Conservation (phyloP, 2,888 invertebrate species). For the Chelonus formosanus region DNA sequence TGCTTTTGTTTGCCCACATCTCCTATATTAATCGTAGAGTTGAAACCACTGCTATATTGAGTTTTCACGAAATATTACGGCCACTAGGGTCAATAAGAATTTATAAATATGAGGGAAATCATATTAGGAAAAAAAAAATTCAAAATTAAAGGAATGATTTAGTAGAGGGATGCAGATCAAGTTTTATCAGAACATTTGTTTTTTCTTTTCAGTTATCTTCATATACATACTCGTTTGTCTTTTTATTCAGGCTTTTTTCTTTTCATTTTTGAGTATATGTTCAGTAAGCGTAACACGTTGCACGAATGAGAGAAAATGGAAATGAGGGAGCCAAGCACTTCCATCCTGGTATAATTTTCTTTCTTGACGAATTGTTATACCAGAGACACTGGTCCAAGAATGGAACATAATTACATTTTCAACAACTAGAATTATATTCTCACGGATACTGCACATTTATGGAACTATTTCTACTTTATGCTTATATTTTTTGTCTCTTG, state of each 20-base stretch:
- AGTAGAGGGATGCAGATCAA: constrained; percentile 32
- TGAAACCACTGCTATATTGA: constrained; percentile 31
- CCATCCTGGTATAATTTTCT: constrained; percentile 11
- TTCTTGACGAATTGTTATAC: constrained; percentile 11
- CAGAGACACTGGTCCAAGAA: background rate
- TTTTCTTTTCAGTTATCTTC: constrained; percentile 39
- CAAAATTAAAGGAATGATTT: constrained; percentile 29
- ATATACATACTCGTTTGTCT: constrained; percentile 29
- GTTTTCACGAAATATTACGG: constrained; percentile 43
- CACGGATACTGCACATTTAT: background rate
- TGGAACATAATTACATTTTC: constrained; percentile 17
- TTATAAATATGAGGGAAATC: constrained; percentile 20
- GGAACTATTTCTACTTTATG: constrained; percentile 3
- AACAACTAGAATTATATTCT: constrained; percentile 6
- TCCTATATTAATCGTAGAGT: constrained; percentile 57
- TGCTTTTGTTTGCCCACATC: constrained; percentile 64
- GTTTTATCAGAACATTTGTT: constrained; percentile 41
- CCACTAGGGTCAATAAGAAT: constrained; percentile 34
- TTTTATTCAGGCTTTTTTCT: constrained; percentile 18
- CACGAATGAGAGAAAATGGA: constrained; percentile 34
- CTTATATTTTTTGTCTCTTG: background rate
- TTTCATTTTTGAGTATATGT: constrained; percentile 31
- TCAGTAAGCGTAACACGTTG: constrained; percentile 39
- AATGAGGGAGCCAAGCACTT: constrained; percentile 25
- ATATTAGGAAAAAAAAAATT: constrained; percentile 29